A percentile compares a stretch with the other conserved stretches of the same genome.
These are phyloP conservation scores for Hemiscyllium ocellatum DNA, from an alignment of 2,113 vertebrate genomes.

Conservation along the genomic window DNA sequence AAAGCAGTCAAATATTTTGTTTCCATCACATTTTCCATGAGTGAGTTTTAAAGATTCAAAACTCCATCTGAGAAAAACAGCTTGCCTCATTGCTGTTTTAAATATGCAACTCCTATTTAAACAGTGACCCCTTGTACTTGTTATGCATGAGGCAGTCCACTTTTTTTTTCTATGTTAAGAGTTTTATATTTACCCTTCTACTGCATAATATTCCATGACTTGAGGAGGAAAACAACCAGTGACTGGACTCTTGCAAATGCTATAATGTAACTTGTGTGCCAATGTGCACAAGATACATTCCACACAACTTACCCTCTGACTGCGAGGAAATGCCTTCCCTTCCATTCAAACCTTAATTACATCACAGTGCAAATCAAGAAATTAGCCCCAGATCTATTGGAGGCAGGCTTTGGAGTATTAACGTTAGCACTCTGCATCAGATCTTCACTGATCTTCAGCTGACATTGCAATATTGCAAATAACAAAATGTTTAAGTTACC, in stretches of 20 bases:
- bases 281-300: too few relatives aligned
- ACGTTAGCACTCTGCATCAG: not conserved
- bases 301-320: not conserved
- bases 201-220: not conserved
- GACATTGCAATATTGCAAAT: not conserved
- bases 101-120: too few relatives aligned
- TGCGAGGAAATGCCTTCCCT: not conserved
- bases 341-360: not conserved
- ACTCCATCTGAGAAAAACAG: too few relatives aligned
- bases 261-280: not conserved
- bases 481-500: not conserved
- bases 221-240: not conserved
- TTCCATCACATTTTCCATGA: too few relatives aligned
- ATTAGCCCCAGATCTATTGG: not conserved
- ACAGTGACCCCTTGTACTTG: not conserved
- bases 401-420: too few relatives aligned
- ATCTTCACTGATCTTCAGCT: not conserved
- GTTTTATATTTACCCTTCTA: not conserved
- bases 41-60: too few relatives aligned
- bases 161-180: not conserved
- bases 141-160: not conserved
- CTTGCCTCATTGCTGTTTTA: too few relatives aligned
- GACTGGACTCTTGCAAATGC: not conserved
- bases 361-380: not conserved
- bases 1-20: too few relatives aligned